A percentile compares a stretch with the other conserved stretches of the same genome.
Conservation (phyloP, 2,888 invertebrate genomes). For the Ennomos fuscantarius region DNA sequence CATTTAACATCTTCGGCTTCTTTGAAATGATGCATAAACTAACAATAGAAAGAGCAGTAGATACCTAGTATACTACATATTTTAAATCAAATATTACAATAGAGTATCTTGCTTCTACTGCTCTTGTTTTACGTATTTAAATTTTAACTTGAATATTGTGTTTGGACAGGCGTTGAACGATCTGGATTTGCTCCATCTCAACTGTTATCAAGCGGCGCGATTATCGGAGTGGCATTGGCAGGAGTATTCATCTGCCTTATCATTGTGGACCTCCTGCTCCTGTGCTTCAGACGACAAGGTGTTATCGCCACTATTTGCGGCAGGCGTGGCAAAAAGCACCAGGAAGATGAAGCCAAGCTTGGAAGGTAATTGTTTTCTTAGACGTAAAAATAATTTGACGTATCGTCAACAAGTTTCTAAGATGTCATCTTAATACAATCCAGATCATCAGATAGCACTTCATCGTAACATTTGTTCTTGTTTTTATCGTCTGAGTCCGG, state of each 20-base stretch:
- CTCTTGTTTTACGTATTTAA: constrained; percentile 47
- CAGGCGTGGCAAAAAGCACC: constrained; percentile 87
- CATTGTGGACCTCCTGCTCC: constrained; percentile 94
- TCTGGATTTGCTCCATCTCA: constrained; percentile 81
- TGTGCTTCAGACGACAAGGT: constrained; percentile 87
- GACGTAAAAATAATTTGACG: neutral
- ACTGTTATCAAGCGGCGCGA: constrained; percentile 89
- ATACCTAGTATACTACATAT: constrained; percentile 43
- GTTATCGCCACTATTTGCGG: constrained; percentile 89
- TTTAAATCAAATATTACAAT: constrained; percentile 23
- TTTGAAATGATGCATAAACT: constrained; percentile 77
- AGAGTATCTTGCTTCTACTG: constrained; percentile 63
- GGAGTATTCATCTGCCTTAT: constrained; percentile 92
- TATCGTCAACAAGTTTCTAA: constrained; percentile 26
- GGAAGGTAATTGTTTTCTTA: constrained; percentile 88
- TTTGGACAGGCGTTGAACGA: constrained; percentile 74
- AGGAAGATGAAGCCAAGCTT: constrained; percentile 93
- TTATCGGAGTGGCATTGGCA: constrained; percentile 94
- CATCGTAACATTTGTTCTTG: constrained; percentile 61
- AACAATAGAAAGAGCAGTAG: constrained; percentile 73
- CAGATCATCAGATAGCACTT: constrained; percentile 53
- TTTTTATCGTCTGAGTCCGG: constrained; percentile 30
- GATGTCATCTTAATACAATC: constrained; percentile 39
- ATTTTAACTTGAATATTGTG: constrained; percentile 42
- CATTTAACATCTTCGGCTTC: constrained; percentile 78